phyloP scores from a whole-genome alignment of 2,113 vertebrate genomes.

The Megaceryle torquata region DNA sequence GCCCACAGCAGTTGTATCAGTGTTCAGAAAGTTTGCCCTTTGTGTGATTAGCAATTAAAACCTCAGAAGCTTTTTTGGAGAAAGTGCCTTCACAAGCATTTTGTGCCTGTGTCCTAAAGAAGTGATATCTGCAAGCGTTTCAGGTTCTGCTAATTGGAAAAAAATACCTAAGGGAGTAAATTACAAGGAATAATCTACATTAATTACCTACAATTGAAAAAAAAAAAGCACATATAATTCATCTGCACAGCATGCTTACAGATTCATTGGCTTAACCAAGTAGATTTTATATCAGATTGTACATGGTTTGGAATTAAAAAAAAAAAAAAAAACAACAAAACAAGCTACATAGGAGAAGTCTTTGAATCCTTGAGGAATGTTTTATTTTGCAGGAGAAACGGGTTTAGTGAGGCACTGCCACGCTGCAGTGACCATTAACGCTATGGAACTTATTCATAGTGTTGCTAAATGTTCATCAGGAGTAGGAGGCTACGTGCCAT shows the following conservation, averaged over 20 bases:
- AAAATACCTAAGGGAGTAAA: neutral
- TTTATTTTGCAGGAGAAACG: neutral
- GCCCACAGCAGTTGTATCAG: neutral
- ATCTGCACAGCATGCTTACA: neutral
- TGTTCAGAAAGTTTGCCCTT: neutral
- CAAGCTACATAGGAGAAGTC: neutral
- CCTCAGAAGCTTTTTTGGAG: slow-evolving; percentile 8
- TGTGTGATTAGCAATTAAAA: neutral
- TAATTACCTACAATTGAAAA: neutral
- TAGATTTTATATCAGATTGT: neutral
- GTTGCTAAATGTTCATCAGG: neutral
- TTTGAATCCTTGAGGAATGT: neutral
- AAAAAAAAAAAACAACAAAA: neutral
- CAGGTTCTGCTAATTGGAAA: slow-evolving; percentile 7
- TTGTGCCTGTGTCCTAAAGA: slow-evolving; percentile 32
- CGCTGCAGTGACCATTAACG: neutral
- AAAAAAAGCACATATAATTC: neutral
- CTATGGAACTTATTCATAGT: neutral
- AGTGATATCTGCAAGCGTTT: neutral
- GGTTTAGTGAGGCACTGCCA: neutral
- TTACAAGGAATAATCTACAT: neutral
- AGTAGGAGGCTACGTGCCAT: neutral
- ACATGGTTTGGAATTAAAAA: neutral
- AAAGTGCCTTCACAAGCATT: slow-evolving; percentile 47
- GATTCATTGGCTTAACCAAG: neutral